Base-by-base conservation (phyloP, 2,113 vertebrate genomes). In the Catharus bicknelli region DNA sequence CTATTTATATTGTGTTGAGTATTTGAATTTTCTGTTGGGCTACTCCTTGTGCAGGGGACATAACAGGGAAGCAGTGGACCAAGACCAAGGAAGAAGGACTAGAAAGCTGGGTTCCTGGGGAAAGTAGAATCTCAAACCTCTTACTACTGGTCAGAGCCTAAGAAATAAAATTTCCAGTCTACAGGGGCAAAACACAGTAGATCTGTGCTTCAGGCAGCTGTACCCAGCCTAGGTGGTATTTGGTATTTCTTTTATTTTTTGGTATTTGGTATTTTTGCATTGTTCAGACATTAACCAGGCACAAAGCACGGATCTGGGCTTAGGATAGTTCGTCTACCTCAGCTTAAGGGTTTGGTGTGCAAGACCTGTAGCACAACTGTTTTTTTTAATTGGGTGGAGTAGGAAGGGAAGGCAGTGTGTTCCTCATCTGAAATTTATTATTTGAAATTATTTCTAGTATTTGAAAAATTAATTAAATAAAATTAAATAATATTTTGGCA, bases 351-450 rank as follows among this genome's bases (percentile, higher is more conserved):
- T 48, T 83, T 83, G 48, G 7, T 36, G 40, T 36, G 42, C 50
- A 69, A 83, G 62, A 32, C 18, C 10, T 55, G 48, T 16, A 32
- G 47, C 15, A 32, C 55, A 89, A 18, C 7, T 76, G 21, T 2
- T 74, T 59, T 59, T 66, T 47, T 86, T 21, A 75, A 10, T 22
- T 66, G 42, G 9, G 15, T 64, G 38, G 82, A 66, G 11, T 20
- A 7, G 23, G 9, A 87, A 61, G 32, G 50, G 34, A 53, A 90
- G 5, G 9, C 40, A 61, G 45, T 0, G 0, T 62, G 21, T 53
- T 74, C 17, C 15, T 29, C 25, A 16, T 51, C 34, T 43, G 64
- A 64, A 79, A 25, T 61, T 9, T 61, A 45, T 19, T 78, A n/a
- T 64, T 72, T 3, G 5, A 64, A 79, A 68, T 83, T 14, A 83